Percentiles rank a stretch among this genome's conserved stretches.
phyloP scores from a whole-genome alignment of 1,140 invertebrate species.

The Ganaspis sp. region DNA sequence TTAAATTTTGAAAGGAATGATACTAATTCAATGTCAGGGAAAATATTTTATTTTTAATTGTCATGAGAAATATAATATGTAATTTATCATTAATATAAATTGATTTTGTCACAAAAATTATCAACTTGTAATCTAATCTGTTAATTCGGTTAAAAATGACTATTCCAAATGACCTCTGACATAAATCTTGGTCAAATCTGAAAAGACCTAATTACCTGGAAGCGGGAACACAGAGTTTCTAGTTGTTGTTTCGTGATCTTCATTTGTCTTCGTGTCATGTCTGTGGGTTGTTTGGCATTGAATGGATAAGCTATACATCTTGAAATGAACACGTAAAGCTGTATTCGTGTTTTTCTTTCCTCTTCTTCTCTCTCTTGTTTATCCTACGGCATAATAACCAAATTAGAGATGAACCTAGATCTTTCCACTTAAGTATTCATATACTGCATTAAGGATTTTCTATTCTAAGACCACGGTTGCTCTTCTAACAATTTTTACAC shows the following conservation, averaged over 20 bases:
- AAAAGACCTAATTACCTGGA: slow-evolving; percentile 82
- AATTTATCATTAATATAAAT: too few relatives aligned
- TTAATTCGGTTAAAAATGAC: too few relatives aligned
- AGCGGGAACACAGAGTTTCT: slow-evolving; percentile 95
- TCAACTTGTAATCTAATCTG: too few relatives aligned
- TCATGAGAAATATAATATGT: too few relatives aligned
- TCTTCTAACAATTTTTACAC: neutral
- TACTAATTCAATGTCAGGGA: too few relatives aligned
- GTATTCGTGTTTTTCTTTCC: slow-evolving; percentile 93
- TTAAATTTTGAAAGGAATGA: too few relatives aligned
- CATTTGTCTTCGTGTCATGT: slow-evolving; percentile 94
- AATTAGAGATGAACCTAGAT: slow-evolving; percentile 23
- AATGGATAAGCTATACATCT: slow-evolving; percentile 99
- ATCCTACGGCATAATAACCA: slow-evolving; percentile 77
- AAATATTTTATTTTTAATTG: too few relatives aligned
- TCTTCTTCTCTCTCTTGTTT: slow-evolving; percentile 94
- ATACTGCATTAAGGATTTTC: slow-evolving; percentile 2
- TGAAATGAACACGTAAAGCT: slow-evolving; percentile 98
- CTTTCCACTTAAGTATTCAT: neutral
- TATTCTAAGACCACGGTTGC: slow-evolving; percentile 8
- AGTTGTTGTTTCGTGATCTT: slow-evolving; percentile 98
- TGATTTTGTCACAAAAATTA: too few relatives aligned
- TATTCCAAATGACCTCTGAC: neutral
- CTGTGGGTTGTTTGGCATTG: slow-evolving; percentile 99
- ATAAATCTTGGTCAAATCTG: neutral